These are phyloP conservation scores for Calyptommatus sinebrachiatus DNA, from an alignment of 2,113 vertebrate genomes.

Conservation along the genomic window DNA sequence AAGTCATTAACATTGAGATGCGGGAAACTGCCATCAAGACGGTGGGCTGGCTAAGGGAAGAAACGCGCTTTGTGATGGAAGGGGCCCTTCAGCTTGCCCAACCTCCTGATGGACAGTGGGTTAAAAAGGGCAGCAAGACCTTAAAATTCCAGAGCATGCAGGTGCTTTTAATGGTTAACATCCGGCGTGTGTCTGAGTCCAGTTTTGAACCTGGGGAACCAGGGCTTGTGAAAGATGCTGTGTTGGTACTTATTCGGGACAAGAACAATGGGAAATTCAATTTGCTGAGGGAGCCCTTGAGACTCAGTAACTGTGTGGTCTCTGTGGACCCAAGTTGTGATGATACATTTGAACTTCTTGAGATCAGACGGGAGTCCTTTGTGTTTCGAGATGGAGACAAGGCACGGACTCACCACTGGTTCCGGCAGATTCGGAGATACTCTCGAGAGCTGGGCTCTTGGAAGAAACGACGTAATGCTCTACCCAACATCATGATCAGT, in stretches of 20 bases:
- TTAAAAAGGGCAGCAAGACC: slow-evolving; percentile 86
- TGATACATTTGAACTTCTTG: slow-evolving; percentile 88
- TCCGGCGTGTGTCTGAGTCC: slow-evolving; percentile 56
- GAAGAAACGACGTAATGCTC: slow-evolving; percentile 86
- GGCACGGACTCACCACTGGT: slow-evolving; percentile 89
- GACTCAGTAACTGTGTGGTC: slow-evolving; percentile 85
- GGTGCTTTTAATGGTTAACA: slow-evolving; percentile 85
- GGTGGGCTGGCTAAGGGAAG: slow-evolving; percentile 84
- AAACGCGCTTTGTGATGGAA: slow-evolving; percentile 88
- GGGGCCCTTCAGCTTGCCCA: slow-evolving; percentile 86
- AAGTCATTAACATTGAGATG: slow-evolving; percentile 89
- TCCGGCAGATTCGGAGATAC: slow-evolving; percentile 82
- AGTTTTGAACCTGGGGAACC: slow-evolving; percentile 62
- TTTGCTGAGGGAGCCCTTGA: slow-evolving; percentile 86
- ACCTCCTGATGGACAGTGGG: slow-evolving; percentile 87
- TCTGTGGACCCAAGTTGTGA: slow-evolving; percentile 84
- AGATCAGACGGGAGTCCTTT: slow-evolving; percentile 85
- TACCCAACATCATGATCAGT: slow-evolving; percentile 95
- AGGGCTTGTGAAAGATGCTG: slow-evolving; percentile 78
- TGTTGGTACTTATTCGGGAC: slow-evolving; percentile 88
- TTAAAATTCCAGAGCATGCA: slow-evolving; percentile 93
- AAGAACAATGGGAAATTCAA: slow-evolving; percentile 88
- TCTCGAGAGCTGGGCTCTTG: slow-evolving; percentile 83
- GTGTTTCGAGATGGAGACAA: slow-evolving; percentile 86
- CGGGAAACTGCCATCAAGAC: slow-evolving; percentile 86